Evolutionary conservation across 2,888 invertebrate species (phyloP).

Genomic region (Drosophila sordidula): DNA sequence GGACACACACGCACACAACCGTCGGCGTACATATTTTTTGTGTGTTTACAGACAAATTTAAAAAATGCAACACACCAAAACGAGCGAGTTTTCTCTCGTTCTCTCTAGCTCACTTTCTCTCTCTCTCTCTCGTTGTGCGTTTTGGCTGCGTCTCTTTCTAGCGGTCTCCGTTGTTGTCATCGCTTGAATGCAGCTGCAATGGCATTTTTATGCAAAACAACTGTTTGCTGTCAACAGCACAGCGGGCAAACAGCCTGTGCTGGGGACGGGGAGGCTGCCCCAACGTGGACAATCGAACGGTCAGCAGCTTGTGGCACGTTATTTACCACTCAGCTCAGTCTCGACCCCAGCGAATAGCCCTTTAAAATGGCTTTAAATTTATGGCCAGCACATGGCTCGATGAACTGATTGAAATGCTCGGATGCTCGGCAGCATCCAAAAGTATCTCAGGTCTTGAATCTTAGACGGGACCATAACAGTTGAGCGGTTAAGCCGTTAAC

Average conservation of each 20-base stretch:
- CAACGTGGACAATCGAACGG: constrained; percentile 29
- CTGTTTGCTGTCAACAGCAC: constrained; percentile 79
- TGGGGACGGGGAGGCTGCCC: constrained; percentile 14
- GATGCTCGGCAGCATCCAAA: constrained; percentile 14
- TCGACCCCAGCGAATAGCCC: constrained; percentile 2
- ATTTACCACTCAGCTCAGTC: constrained; percentile 20
- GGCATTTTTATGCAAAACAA: constrained; percentile 80
- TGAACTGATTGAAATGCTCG: constrained; percentile 49
- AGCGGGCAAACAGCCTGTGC: constrained; percentile 48
- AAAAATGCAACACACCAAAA: constrained; percentile 45
- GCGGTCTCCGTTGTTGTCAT: constrained; percentile 13
- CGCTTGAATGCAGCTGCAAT: constrained; percentile 65
- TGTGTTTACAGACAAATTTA: constrained; percentile 52
- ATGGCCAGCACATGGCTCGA: constrained; percentile 44
- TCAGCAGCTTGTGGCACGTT: constrained; percentile 25
- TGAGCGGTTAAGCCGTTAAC: constrained; percentile 10
- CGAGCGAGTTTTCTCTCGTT: constrained; percentile 1
- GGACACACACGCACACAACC: constrained; percentile 18
- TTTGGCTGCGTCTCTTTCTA: constrained; percentile 7
- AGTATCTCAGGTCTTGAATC: constrained; percentile 8
- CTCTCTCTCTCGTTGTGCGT: not conserved
- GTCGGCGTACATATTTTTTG: constrained; percentile 59
- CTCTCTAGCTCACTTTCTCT: not conserved
- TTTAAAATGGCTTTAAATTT: constrained; percentile 50
- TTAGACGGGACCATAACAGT: constrained; percentile 4